Evolutionary conservation across 2,888 invertebrate genomes (phyloP).

Genomic region (Pasiphila rectangulata): DNA sequence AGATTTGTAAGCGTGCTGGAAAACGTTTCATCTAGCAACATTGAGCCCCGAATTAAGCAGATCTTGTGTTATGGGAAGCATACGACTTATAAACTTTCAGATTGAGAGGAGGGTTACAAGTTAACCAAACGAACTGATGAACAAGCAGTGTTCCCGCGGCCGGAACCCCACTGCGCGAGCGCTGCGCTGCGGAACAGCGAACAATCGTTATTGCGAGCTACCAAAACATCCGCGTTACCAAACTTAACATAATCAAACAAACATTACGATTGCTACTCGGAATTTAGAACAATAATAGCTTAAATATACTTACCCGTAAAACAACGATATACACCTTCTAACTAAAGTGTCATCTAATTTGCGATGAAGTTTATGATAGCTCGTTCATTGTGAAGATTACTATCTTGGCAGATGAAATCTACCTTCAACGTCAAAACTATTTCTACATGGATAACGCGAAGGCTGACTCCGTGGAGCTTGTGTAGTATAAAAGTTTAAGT

Average conservation of each 20-base stretch:
- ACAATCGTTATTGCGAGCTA: slow-evolving; percentile 2
- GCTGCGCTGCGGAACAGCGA: not conserved
- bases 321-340: not conserved
- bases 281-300: not conserved
- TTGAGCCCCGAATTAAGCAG: too few relatives aligned
- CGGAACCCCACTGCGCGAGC: slow-evolving; percentile 1
- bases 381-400: not conserved
- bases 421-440: not conserved
- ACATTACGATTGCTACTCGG: not conserved
- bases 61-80: too few relatives aligned
- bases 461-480: not conserved
- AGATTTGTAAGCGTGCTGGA: too few relatives aligned
- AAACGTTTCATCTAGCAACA: too few relatives aligned
- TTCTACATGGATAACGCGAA: not conserved
- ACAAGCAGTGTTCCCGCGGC: not conserved
- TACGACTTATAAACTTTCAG: too few relatives aligned
- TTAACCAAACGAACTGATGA: not conserved
- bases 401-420: not conserved
- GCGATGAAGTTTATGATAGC: not conserved
- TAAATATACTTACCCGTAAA: too few relatives aligned
- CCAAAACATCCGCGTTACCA: slow-evolving; percentile 9
- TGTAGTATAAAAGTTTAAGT: too few relatives aligned
- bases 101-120: too few relatives aligned
- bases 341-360: too few relatives aligned
- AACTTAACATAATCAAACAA: slow-evolving; percentile 4